Conservation (phyloP, 2,888 invertebrate species). For the Anaspis maculata region DNA sequence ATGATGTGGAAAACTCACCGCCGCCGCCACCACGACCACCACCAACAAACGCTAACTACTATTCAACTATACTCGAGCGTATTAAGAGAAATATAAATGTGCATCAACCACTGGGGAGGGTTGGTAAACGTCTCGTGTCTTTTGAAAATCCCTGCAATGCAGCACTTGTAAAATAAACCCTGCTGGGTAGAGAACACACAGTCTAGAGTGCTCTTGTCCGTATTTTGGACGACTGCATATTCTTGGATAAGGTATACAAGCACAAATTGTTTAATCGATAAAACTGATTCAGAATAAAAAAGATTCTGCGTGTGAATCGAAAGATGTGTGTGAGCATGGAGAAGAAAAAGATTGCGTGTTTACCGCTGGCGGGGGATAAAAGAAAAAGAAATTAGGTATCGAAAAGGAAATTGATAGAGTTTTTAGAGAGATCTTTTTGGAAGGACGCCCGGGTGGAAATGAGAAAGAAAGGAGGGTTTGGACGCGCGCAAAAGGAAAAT, state of each 20-base stretch:
- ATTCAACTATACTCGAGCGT: too few species aligned
- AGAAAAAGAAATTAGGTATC: constrained; percentile 20
- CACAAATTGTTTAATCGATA: neutral
- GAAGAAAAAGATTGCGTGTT: constrained; percentile 18
- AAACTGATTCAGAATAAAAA: neutral
- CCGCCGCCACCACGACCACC: too few species aligned
- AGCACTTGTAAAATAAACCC: too few species aligned
- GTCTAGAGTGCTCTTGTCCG: too few species aligned
- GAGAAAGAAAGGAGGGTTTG: too few species aligned
- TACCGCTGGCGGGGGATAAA: constrained; percentile 15
- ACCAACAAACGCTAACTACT: neutral
- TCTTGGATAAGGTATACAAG: neutral
- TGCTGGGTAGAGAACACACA: too few species aligned
- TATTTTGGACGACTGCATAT: neutral
- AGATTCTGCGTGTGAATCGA: neutral
- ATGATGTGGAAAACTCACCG: too few species aligned
- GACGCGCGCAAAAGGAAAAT: too few species aligned
- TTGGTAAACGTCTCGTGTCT: neutral
- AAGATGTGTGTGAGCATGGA: neutral
- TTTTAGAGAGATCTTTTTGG: constrained; percentile 17
- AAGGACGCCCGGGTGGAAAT: too few species aligned
- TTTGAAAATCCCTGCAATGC: too few species aligned
- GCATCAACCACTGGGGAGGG: too few species aligned
- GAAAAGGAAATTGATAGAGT: constrained; percentile 19
- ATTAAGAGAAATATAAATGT: too few species aligned